Conservation (phyloP, 2,888 invertebrate species). For the Noctua fimbriata region DNA sequence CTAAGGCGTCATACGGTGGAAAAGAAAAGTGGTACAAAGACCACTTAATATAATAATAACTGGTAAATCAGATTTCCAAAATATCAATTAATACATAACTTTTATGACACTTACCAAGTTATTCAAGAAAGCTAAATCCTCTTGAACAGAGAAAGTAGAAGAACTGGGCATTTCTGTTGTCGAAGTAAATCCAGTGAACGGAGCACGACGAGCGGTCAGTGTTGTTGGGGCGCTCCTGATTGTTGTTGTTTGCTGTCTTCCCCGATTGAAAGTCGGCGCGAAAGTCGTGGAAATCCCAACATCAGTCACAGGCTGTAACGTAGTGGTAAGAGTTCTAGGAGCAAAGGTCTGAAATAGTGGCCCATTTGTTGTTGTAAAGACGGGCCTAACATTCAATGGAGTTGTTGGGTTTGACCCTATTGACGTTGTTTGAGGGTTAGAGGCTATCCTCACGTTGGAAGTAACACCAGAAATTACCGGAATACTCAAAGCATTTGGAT, state of each 20-base stretch:
- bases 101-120: conserved; percentile 87
- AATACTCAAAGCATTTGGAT: conserved; percentile 73
- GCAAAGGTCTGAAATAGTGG: conserved; percentile 76
- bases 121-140: conserved; percentile 91
- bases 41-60: too few species aligned
- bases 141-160: conserved; percentile 88
- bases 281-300: conserved; percentile 85
- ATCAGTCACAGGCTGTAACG: conserved; percentile 74
- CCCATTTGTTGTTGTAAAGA: conserved; percentile 78
- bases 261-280: conserved; percentile 76
- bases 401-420: conserved; percentile 83
- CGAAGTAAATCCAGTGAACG: conserved; percentile 72
- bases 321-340: conserved; percentile 80
- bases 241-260: conserved; percentile 76
- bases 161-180: conserved; percentile 86
- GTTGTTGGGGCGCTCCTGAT: conserved; percentile 70
- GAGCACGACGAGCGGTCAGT: conserved; percentile 73
- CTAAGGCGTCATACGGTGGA: neutral
- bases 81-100: neutral
- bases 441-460: conserved; percentile 85
- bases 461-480: conserved; percentile 85
- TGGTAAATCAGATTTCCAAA: neutral
- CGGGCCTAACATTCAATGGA: conserved; percentile 80
- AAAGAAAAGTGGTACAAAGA: neutral
- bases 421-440: conserved; percentile 83